phyloP scores from a whole-genome alignment of 2,113 vertebrate species.

The Datnioides undecimradiatus region DNA sequence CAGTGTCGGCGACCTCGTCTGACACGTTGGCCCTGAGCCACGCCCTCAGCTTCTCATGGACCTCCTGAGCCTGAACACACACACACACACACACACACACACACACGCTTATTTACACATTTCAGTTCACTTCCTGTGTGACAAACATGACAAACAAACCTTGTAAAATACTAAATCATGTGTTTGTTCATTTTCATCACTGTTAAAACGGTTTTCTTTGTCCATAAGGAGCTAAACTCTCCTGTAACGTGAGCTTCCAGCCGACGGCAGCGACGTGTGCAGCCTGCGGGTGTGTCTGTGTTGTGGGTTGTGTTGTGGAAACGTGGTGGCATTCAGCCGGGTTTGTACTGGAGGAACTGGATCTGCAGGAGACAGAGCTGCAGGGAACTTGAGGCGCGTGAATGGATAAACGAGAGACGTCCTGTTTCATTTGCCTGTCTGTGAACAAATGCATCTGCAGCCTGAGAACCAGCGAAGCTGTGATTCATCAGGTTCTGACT shows the following conservation, averaged over 20 bases:
- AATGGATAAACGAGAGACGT: too few species aligned
- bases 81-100: conserved; percentile 9
- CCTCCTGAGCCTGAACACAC: conserved; percentile 90
- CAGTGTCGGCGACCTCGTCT: conserved; percentile 87
- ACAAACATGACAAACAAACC: too few species aligned
- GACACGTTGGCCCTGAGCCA: conserved; percentile 90
- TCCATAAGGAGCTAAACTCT: too few species aligned
- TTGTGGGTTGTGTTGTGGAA: neutral
- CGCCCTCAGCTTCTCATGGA: conserved; percentile 91
- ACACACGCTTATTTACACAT: conserved; percentile 10
- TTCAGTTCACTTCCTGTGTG: neutral
- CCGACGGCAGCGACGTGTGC: neutral
- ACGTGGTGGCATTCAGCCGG: neutral
- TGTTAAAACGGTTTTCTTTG: too few species aligned
- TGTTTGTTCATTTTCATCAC: neutral
- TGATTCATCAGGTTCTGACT: neutral
- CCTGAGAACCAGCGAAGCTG: neutral
- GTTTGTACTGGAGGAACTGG: neutral
- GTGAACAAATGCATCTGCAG: too few species aligned
- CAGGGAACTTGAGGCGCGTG: too few species aligned
- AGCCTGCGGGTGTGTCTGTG: neutral
- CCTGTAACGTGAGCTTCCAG: neutral
- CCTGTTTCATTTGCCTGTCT: too few species aligned
- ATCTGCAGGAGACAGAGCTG: neutral
- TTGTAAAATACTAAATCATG: neutral